Evolutionary conservation across 2,113 vertebrate species (phyloP).

Genomic region (Podocnemis expansa): DNA sequence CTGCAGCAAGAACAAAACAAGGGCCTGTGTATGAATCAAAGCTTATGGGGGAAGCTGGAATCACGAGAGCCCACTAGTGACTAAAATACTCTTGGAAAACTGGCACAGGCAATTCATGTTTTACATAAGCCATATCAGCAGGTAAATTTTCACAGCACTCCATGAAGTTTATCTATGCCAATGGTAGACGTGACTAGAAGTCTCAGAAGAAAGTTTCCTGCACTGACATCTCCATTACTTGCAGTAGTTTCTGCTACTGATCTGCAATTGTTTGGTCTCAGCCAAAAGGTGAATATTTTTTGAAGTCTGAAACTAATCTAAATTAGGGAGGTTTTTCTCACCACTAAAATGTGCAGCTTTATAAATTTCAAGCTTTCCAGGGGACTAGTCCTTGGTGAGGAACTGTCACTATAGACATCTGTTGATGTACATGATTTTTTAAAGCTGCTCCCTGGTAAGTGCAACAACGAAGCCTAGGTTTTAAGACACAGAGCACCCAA

Average conservation of each 20-base stretch:
- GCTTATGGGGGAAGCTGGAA: neutral
- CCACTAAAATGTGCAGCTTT: neutral
- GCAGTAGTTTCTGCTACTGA: neutral
- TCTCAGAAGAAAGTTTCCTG: rapidly evolving
- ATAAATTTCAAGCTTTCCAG: rapidly evolving
- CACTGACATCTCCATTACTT: neutral
- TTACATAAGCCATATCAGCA: neutral
- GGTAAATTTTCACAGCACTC: neutral
- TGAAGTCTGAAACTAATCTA: neutral
- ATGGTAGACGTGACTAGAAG: rapidly evolving
- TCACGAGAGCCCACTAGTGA: neutral
- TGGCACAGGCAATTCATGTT: neutral
- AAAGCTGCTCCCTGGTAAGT: neutral
- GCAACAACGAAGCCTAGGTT: neutral
- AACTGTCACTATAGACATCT: rapidly evolving
- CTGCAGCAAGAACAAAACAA: neutral
- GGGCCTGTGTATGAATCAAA: neutral
- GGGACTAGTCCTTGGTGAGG: neutral
- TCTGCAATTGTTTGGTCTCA: neutral
- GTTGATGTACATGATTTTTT: neutral
- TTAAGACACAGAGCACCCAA: neutral
- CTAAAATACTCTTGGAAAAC: no score
- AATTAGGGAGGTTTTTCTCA: neutral
- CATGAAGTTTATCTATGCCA: neutral
- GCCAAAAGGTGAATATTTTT: neutral